Conservation (phyloP, 2,888 invertebrate species). For the Hypsopygia costalis region DNA sequence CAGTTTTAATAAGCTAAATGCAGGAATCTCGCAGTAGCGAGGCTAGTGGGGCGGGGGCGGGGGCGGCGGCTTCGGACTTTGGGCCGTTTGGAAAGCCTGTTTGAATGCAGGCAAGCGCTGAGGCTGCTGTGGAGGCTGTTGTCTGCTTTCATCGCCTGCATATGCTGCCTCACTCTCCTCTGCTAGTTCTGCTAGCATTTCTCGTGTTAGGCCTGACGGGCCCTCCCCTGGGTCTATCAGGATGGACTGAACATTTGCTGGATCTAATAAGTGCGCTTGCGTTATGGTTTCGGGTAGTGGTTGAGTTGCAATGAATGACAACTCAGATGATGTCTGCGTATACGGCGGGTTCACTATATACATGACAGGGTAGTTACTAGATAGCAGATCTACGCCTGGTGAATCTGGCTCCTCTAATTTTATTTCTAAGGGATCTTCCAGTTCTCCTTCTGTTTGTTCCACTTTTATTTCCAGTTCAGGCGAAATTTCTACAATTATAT, state of each 20-base stretch:
- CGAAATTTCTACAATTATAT: constrained; percentile 65
- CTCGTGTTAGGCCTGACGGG: constrained; percentile 59
- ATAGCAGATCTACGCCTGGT: constrained; percentile 44
- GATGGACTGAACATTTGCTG: constrained; percentile 51
- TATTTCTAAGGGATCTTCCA: constrained; percentile 47
- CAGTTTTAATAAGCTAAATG: constrained; percentile 68
- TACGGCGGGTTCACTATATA: constrained; percentile 59
- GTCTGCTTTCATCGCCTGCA: constrained; percentile 49
- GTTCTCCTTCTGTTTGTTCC: constrained; percentile 54
- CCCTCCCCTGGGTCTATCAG: constrained; percentile 69
- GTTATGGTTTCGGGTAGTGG: constrained; percentile 40
- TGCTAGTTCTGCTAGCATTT: constrained; percentile 53
- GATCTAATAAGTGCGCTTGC: constrained; percentile 51
- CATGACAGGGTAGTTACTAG: constrained; percentile 58
- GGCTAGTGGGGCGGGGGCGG: constrained; percentile 65
- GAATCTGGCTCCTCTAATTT: constrained; percentile 53
- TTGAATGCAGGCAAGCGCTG: constrained; percentile 71
- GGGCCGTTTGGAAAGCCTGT: constrained; percentile 72
- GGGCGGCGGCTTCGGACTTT: constrained; percentile 71
- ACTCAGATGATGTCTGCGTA: constrained; percentile 47
- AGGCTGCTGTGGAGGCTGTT: constrained; percentile 14
- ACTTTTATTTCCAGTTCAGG: constrained; percentile 54
- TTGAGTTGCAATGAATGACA: constrained; percentile 45
- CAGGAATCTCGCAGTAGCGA: constrained; percentile 39
- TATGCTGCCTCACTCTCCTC: constrained; percentile 50